phyloP scores from a whole-genome alignment of 37 sponge, comb jelly and placozoan genomes.

The Diacarnus erythraeanus region DNA sequence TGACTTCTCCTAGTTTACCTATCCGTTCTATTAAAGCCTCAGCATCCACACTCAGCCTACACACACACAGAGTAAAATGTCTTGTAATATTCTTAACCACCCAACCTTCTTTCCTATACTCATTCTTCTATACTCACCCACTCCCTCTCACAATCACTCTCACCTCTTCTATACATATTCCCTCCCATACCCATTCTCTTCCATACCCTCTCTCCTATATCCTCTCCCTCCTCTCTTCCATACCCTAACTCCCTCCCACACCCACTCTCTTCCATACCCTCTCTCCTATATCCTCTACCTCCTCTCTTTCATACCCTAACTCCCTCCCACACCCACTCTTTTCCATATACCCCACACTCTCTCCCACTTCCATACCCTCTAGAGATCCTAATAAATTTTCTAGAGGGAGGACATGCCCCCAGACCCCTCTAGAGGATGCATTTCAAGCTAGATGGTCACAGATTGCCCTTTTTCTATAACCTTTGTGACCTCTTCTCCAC shows the following conservation, averaged over 20 bases:
- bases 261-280: too few species aligned
- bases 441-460: too few species aligned
- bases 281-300: not conserved
- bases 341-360: not conserved
- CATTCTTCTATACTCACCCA: not conserved
- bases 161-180: not conserved
- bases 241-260: not conserved
- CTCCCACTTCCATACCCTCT: not conserved
- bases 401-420: too few species aligned
- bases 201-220: not conserved
- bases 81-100: not conserved
- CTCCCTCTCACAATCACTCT: too few species aligned
- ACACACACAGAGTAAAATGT: not conserved
- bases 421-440: too few species aligned
- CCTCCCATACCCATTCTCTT: not conserved
- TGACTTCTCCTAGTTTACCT: too few species aligned
- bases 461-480: too few species aligned
- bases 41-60: not conserved
- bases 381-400: too few species aligned
- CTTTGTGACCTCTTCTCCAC: too few species aligned
- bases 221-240: not conserved
- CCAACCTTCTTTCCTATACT: not conserved
- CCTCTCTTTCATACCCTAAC: too few species aligned
- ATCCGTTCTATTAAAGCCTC: not conserved
- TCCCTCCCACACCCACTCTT: not conserved